A percentile compares a stretch with the other conserved stretches of the same genome.
Conservation (phyloP, 1,140 invertebrate genomes). For the Branchinecta lynchi region DNA sequence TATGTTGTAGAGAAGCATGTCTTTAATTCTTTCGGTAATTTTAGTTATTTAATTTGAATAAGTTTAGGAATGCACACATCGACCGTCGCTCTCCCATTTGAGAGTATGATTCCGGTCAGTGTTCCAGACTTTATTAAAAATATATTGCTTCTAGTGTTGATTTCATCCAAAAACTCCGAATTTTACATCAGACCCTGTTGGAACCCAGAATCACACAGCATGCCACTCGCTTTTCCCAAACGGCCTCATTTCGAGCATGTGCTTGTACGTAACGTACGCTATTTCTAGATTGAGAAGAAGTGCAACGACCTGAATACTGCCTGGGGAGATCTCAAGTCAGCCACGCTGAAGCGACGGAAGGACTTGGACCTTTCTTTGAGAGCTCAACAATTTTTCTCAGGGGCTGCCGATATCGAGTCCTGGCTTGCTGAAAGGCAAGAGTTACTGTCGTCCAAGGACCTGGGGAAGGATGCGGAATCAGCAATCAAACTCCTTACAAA, state of each 20-base stretch:
- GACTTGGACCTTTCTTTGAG: constrained; percentile 69
- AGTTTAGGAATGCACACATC: too few relatives aligned
- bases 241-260: background rate
- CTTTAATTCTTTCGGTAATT: too few relatives aligned
- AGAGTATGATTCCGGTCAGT: too few relatives aligned
- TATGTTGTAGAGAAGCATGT: too few relatives aligned
- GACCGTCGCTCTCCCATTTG: too few relatives aligned
- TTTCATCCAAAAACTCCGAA: too few relatives aligned
- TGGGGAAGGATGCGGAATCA: constrained; percentile 69
- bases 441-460: constrained; percentile 60
- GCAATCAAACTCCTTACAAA: constrained; percentile 79
- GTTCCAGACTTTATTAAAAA: too few relatives aligned
- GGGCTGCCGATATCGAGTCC: constrained; percentile 77
- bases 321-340: constrained; percentile 51
- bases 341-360: constrained; percentile 50
- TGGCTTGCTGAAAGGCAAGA: constrained; percentile 80
- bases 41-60: too few relatives aligned
- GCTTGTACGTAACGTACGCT: constrained; percentile 24
- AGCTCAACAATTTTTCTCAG: constrained; percentile 76
- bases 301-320: constrained; percentile 45
- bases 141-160: too few relatives aligned
- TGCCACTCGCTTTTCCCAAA: background rate
- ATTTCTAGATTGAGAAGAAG: constrained; percentile 23
- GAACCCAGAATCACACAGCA: too few relatives aligned
- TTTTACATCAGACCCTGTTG: too few relatives aligned